Base-by-base conservation (phyloP, 2,113 vertebrate genomes). In the Suncus etruscus region DNA sequence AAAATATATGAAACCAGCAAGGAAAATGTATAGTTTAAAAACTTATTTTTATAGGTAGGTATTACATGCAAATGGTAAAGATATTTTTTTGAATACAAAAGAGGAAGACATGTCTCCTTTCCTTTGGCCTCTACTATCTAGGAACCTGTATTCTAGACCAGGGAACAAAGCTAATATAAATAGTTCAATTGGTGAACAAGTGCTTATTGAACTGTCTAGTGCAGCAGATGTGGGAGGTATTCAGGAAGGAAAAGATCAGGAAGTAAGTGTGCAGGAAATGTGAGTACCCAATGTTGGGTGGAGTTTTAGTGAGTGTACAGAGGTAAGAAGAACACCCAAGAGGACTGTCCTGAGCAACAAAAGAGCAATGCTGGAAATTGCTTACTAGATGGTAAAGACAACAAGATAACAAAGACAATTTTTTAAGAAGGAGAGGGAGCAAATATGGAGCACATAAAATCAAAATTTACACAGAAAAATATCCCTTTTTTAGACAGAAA, bases 401-500 rank as follows among this genome's bases (percentile, higher is more conserved):
- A 86, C 65, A 82, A 68, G 10, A 72, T 7, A 3, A 86, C 18
- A 73, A 82, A 75, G 61, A 82, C 50, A 20, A 58, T 29, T 66
- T 29, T 15, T 90, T 66, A 66, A 70, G 61, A 91, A 39, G 12
- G 72, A 69, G 50, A 31, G 81, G 27, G 50, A n/a, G 11, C 29
- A 86, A 76, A 32, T 83, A 89, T 24, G 31, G 47, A 72, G 74
- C 16, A 65, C 5, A 61, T 25, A 8, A 48, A 78, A 47, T 73
- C 3, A 32, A 81, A 91, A 16, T 16, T 27, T 27, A 50, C 58
- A 65, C 39, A 47, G 65, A 75, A 74, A 73, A 47, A 3, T 1
- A 68, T 70, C 29, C 2, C 24, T 91, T 82, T 69, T 89, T 31
- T 63, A 86, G 76, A 88, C 31, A 91, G 14, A 16, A 65, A 90